Conservation (phyloP, 92 coral and sea anemone genomes). For the Parazoanthus darwini region DNA sequence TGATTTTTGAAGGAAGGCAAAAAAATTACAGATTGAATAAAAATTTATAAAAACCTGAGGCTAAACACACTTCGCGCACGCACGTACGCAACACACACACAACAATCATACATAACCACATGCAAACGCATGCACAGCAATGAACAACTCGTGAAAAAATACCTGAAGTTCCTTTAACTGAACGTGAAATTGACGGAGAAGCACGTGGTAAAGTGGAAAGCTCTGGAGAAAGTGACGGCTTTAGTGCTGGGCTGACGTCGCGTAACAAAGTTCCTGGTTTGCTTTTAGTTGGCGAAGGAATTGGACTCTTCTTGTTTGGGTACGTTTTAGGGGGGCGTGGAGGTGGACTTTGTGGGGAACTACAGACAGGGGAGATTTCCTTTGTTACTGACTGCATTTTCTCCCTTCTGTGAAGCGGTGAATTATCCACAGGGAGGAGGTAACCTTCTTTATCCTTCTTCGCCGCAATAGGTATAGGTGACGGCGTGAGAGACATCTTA, state of each 20-base stretch:
- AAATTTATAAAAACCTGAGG: no score
- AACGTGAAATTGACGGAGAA: neutral
- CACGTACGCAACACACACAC: no score
- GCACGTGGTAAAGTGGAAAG: neutral
- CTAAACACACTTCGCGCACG: no score
- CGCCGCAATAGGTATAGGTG: neutral
- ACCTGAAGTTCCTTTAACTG: neutral
- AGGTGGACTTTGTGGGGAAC: neutral
- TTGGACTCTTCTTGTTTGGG: no score
- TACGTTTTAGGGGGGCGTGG: neutral
- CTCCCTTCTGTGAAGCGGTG: neutral
- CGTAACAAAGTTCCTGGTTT: neutral
- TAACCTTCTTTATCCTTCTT: constrained; percentile 8
- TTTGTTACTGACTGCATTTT: no score
- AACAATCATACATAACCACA: no score
- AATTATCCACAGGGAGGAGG: neutral
- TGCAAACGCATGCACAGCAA: no score
- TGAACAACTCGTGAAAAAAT: neutral
- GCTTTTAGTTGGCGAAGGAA: neutral
- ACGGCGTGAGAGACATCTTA: neutral
- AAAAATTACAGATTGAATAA: no score
- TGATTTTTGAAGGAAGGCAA: no score
- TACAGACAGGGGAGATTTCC: neutral
- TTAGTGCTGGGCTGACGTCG: neutral
- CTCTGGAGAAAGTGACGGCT: neutral